Conservation (phyloP, 2,113 vertebrate genomes). For the Pachycephala philippinensis region DNA sequence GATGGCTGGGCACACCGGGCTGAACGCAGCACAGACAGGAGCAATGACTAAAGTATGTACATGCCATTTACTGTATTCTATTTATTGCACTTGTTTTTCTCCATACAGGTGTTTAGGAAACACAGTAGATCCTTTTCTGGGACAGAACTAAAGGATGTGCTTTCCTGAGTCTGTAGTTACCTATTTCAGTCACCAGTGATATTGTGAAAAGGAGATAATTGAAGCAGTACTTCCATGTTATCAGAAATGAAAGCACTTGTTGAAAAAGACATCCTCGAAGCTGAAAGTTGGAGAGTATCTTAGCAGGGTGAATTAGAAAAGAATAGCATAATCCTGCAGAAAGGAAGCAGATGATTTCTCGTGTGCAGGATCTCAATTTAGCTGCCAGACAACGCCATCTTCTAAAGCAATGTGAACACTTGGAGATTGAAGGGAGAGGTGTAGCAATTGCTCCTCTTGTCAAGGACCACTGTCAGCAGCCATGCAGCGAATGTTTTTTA, state of each 20-base stretch:
- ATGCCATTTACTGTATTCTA: background rate
- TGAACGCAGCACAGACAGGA: conserved; percentile 88
- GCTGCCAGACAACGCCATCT: background rate
- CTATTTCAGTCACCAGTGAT: background rate
- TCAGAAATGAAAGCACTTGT: background rate
- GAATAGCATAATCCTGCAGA: background rate
- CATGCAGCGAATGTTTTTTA: background rate
- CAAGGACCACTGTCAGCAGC: background rate
- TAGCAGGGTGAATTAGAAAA: background rate
- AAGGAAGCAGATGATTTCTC: background rate
- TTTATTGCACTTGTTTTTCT: background rate
- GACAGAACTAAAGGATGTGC: background rate
- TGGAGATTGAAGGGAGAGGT: background rate
- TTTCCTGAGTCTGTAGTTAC: background rate
- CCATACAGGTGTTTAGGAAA: background rate
- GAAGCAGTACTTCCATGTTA: background rate
- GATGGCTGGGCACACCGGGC: conserved; percentile 80
- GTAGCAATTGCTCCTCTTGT: background rate
- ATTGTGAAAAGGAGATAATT: background rate
- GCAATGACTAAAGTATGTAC: conserved; percentile 90
- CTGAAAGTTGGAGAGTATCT: background rate
- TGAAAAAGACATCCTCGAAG: background rate
- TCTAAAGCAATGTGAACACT: background rate
- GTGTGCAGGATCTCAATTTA: background rate
- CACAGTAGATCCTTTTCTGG: background rate